Percentiles rank a stretch among this genome's conserved stretches.
phyloP scores from a whole-genome alignment of 1,140 invertebrate species.

The Laodelphax striatellus region DNA sequence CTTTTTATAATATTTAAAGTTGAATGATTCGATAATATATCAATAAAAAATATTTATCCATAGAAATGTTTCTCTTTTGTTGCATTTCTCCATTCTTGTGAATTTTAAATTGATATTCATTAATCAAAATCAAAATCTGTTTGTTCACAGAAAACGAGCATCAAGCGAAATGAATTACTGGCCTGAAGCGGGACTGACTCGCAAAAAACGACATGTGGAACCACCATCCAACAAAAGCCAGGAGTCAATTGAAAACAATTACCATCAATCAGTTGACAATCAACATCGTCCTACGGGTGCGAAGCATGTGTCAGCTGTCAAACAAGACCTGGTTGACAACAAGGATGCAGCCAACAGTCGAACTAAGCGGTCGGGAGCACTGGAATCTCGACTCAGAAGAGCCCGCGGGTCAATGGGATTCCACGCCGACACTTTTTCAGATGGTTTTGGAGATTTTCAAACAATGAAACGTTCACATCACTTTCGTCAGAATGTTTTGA shows the following conservation, averaged over 20 bases:
- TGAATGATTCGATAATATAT: no score
- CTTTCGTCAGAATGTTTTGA: slow-evolving; percentile 18
- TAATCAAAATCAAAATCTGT: no score
- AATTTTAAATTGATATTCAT: no score
- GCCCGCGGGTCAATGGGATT: slow-evolving; percentile 26
- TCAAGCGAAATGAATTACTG: neutral
- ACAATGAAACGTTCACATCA: slow-evolving; percentile 28
- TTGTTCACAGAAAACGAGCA: neutral
- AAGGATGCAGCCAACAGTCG: neutral
- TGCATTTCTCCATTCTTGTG: no score
- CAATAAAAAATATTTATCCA: no score
- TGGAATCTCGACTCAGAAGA: slow-evolving; percentile 23
- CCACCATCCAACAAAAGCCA: neutral
- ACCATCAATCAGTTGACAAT: no score
- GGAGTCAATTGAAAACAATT: neutral
- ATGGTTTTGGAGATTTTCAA: slow-evolving; percentile 26
- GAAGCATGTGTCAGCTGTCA: no score
- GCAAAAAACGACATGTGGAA: neutral
- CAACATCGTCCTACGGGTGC: no score
- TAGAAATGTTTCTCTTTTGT: no score
- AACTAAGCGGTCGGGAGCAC: neutral
- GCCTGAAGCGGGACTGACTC: neutral
- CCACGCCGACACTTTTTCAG: slow-evolving; percentile 29
- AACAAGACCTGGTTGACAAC: no score
- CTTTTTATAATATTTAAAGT: no score